Evolutionary conservation across 1,140 invertebrate genomes (phyloP), one percentile per base, ranked within the genome.

Genomic region (Venturia canescens): DNA sequence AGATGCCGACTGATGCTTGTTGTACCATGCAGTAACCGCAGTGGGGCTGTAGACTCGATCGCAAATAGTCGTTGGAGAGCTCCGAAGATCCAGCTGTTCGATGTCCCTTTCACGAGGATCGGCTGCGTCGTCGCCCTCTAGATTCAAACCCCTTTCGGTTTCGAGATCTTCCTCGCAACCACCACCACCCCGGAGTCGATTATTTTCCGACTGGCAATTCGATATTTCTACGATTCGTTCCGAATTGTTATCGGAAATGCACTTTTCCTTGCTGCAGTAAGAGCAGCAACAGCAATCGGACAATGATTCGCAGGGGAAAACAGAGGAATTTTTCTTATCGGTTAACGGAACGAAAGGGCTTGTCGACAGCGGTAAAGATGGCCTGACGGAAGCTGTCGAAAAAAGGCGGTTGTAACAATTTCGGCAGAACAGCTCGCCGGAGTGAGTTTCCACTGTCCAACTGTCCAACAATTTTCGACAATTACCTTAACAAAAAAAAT

Each of bases 351-450:
- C 31, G 50, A 66, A 66, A 9, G 44, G 50, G n/a, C n/a, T 79
- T 26, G 15, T 60, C 27, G 16, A 34, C 0, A 31, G 9, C 44
- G 75, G 57, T 21, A 44, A 77, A 11, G 31, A 34, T 3, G 75
- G n/a, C 6, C 34, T 34, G 2, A 77, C 60, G 9, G 75, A 77
- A 15, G 21, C 63, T n/a, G 69, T 63, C 11, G 79, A 38, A 44
- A 63, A 70, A 7, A 67, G 71, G 18, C 70, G 79, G 23, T 26
- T 67, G 21, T 66, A 67, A 84, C 88, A 91, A 78, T 84, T 86
- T 78, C 86, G 81, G 77, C 91, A 91, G 82, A 86, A 92, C 34
- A 91, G 80, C 80, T 91, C 90, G 2, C 88, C 90, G 74, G 87
- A 79, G 78, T 87, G 84, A 9, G 88, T 84, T 34, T 86, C 85